phyloP scores from a whole-genome alignment of 2,797 vertebrate genomes.

The Eulemur coronatus region DNA sequence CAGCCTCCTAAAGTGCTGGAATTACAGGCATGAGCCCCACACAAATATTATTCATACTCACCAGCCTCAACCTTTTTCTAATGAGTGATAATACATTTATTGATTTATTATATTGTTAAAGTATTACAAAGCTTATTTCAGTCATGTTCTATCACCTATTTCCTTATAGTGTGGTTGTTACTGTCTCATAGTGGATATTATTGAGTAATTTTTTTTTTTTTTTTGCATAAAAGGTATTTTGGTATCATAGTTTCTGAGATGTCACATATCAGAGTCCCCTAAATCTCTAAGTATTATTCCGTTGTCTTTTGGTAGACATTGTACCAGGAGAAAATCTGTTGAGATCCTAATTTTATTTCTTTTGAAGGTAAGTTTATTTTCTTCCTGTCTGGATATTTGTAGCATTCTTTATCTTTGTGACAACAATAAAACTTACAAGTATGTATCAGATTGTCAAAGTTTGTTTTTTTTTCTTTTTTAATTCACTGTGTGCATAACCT shows the following conservation, averaged over 20 bases:
- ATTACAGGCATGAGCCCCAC: no score
- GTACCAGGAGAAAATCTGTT: neutral
- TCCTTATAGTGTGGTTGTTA: neutral
- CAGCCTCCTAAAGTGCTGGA: no score
- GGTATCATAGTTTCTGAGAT: neutral
- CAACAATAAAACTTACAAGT: neutral
- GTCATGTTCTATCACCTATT: neutral
- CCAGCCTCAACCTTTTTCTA: neutral
- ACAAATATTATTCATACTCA: neutral
- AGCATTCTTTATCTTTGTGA: conserved; percentile 5
- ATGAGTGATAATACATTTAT: neutral
- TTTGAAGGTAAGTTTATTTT: neutral
- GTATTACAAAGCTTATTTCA: neutral
- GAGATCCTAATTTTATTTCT: neutral
- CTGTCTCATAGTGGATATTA: neutral
- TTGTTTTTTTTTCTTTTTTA: neutral
- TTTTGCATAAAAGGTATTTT: neutral
- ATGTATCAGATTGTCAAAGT: neutral
- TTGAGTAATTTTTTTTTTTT: neutral
- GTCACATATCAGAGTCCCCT: neutral
- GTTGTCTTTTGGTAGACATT: neutral
- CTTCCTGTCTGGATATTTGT: neutral
- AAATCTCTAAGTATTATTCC: neutral
- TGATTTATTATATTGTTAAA: neutral
- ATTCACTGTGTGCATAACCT: neutral